Evolutionary conservation across 2,797 vertebrate genomes (phyloP).

Genomic region (Allobates femoralis): DNA sequence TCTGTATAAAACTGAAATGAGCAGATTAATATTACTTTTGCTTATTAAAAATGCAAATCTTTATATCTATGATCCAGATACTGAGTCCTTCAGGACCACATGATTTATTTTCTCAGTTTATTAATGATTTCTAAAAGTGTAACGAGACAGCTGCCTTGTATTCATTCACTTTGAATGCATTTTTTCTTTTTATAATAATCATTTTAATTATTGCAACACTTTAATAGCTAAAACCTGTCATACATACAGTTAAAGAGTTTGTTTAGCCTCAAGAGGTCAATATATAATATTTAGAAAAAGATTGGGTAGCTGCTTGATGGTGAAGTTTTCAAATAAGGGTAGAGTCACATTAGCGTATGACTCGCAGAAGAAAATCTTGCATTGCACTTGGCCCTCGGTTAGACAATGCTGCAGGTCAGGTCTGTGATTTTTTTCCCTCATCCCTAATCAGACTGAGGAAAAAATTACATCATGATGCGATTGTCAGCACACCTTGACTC

Average conservation of each 20-base stretch:
- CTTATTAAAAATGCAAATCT: constrained; percentile 49
- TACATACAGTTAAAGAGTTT: not conserved
- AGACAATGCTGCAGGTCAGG: no score
- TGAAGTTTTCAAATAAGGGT: no score
- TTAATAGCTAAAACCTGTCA: not conserved
- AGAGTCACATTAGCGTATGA: no score
- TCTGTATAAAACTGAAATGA: constrained; percentile 24
- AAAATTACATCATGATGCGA: no score
- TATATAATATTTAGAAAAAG: no score
- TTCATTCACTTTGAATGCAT: not conserved
- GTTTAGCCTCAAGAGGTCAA: no score
- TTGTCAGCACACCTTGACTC: no score
- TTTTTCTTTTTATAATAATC: not conserved
- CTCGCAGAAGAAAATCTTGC: no score
- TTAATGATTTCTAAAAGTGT: constrained; percentile 7
- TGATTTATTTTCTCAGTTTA: constrained; percentile 13
- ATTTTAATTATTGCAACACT: not conserved
- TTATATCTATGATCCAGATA: constrained; percentile 32
- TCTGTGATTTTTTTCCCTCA: no score
- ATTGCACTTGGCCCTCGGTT: no score
- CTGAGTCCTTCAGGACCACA: constrained; percentile 29
- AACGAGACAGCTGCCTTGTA: constrained; percentile 4
- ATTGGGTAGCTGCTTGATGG: no score
- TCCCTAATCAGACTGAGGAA: no score
- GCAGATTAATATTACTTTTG: constrained; percentile 35